Evolutionary conservation across 1,140 invertebrate species (phyloP), one percentile per base, ranked within the genome.

Genomic region (Glomeris maerens): DNA sequence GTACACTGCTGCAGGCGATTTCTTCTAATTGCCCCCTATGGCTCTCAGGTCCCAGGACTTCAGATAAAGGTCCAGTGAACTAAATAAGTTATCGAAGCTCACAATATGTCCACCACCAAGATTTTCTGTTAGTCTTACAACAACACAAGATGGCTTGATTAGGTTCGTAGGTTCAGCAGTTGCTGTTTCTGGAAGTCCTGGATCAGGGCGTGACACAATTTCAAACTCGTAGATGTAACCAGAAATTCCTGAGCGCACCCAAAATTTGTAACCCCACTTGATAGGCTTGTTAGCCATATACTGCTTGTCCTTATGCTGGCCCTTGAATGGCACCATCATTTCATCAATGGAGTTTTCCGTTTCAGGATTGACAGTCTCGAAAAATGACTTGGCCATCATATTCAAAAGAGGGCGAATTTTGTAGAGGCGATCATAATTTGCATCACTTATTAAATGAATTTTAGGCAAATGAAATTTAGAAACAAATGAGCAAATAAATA

Each of bases 281-380:
- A 46, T 27, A 4, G 45, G 4, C 22, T 46, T 46, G 7, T 46
- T 27, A 27, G n/a, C 4, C 26, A 46, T 46, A 27, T 31, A 46
- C 29, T 46, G 45, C 20, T 46, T 46, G 5, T 27, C 25, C n/a
- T 21, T 29, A 10, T 21, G 25, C 17, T 27, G 17, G 20, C 45
- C 45, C 25, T 46, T 46, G 25, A 46, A 46, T 29, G 45, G 23
- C n/a, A 46, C 25, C 45, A 46, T 46, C 45, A 46, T 46, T 27
- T 46, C 25, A 46, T 46, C 45, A 36, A 48, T 38, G 7, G 26
- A 48, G 3, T 48, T n/a, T 48, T 23, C 46, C 7, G 21, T 39
- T 39, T 48, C 46, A n/a, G 46, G 46, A 7, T 27, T 27, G n/a
- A 27, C 45, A 46, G 7, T 7, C 39, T 44, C 46, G 14, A 3